These are phyloP conservation scores for Melanotaenia nigrans DNA, from an alignment of 2,797 vertebrate species.

Conservation along the genomic window DNA sequence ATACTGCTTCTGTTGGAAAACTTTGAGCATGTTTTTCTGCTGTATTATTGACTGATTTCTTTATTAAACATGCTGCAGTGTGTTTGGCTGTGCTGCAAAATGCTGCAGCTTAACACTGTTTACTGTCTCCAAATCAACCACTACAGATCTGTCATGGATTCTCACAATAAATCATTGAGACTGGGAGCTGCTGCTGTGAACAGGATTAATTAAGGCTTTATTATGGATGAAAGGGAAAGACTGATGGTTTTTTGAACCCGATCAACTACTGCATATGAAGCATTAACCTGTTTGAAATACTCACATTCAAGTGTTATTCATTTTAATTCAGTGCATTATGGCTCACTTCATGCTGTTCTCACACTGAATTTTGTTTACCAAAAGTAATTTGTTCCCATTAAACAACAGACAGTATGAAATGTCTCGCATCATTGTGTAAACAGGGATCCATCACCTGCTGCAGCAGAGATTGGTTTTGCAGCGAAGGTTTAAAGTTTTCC, in stretches of 20 bases:
- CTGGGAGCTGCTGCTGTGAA: not conserved
- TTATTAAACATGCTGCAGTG: not conserved
- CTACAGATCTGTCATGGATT: not conserved
- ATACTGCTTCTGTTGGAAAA: not conserved
- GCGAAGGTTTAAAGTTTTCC: conserved; percentile 30
- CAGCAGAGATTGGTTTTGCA: conserved; percentile 14
- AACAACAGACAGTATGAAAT: not conserved
- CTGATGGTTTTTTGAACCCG: not conserved
- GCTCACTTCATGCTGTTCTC: not conserved
- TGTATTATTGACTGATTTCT: not conserved
- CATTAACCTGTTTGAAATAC: too few species aligned
- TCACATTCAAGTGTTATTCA: not conserved
- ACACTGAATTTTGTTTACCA: not conserved
- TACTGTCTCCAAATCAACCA: not conserved
- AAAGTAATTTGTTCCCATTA: not conserved
- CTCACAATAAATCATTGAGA: not conserved
- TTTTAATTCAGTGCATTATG: not conserved
- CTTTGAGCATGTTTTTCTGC: not conserved
- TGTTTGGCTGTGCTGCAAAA: not conserved
- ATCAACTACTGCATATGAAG: not conserved
- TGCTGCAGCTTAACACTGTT: not conserved
- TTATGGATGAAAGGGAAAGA: not conserved
- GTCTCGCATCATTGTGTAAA: not conserved
- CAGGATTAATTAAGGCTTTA: not conserved
- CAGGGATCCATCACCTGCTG: conserved; percentile 1